Conservation (phyloP, 2,888 invertebrate genomes). For the Himalopsyche tibetana region DNA sequence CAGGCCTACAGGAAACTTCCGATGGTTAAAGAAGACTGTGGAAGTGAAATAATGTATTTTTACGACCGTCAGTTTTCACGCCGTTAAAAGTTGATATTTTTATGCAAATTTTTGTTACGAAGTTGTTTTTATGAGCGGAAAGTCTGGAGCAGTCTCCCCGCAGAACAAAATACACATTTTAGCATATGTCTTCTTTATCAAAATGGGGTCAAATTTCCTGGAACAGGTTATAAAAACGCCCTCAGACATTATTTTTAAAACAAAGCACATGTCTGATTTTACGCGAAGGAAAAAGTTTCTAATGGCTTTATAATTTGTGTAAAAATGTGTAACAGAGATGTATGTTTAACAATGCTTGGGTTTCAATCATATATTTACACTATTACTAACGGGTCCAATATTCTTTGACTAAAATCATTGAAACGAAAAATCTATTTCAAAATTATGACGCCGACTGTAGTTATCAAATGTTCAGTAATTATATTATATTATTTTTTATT, state of each 20-base stretch:
- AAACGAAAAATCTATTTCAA: too few relatives aligned
- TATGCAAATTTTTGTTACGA: slow-evolving; percentile 55
- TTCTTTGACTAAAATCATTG: too few relatives aligned
- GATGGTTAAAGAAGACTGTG: slow-evolving; percentile 40
- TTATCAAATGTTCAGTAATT: too few relatives aligned
- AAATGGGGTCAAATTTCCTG: slow-evolving; percentile 42
- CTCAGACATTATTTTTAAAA: slow-evolving; percentile 17
- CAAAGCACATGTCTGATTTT: slow-evolving; percentile 47
- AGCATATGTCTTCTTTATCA: slow-evolving; percentile 43
- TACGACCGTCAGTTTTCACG: slow-evolving; percentile 57
- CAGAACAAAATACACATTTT: slow-evolving; percentile 42
- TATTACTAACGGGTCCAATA: too few relatives aligned
- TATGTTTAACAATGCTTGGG: too few relatives aligned
- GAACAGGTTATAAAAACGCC: slow-evolving; percentile 38
- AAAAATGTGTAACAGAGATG: too few relatives aligned
- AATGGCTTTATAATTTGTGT: slow-evolving; percentile 33
- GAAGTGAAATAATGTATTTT: slow-evolving; percentile 54
- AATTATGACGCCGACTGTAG: too few relatives aligned
- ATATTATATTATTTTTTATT: too few relatives aligned
- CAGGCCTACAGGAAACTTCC: slow-evolving; percentile 28
- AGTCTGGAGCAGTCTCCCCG: slow-evolving; percentile 22
- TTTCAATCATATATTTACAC: too few relatives aligned
- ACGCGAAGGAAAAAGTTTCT: slow-evolving; percentile 47
- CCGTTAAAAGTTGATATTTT: slow-evolving; percentile 59
- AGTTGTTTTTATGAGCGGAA: slow-evolving; percentile 54